Evolutionary conservation across 1,140 invertebrate genomes (phyloP), one percentile per base, ranked within the genome.

Genomic region (Lepidostoma basale): DNA sequence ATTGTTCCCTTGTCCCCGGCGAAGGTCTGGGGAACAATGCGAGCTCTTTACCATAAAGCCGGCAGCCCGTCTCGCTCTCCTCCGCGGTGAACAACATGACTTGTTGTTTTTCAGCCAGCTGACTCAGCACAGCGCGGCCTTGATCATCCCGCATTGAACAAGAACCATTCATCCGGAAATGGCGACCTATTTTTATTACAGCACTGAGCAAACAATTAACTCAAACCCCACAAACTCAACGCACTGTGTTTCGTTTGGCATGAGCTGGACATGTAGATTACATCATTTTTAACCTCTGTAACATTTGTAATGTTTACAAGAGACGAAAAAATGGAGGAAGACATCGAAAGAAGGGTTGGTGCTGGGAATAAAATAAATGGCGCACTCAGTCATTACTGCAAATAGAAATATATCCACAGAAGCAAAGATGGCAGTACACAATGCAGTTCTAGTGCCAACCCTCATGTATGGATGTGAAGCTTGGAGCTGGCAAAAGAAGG

Each of bases 121-220:
- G 39, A 40, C 39, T 40, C n/a, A 18, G 39, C 18, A 5, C 18
- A 40, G 39, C 9, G 39, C n/a, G 4, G n/a, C 14, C 14, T 54
- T 54, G 25, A 20, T 33, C 25, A 30, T 0, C 26, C 49, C 49
- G n/a, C 10, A 33, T 28, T 1, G 49, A 18, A 18, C 14, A 16
- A 28, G 49, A 26, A 8, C 49, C 26, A 54, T 33, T 54, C 49
- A 54, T 54, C 49, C 49, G 49, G 49, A 54, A 54, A 54, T 28
- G 49, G 49, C 25, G 49, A 54, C 49, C 49, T 16, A 54, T 54
- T 54, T 54, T 18, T n/a, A 54, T 26, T 52, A n/a, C 25, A 54
- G 25, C n/a, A 36, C 5, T 6, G 5, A 36, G 33, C 33, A 54
- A 54, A 54, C 49, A 30, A 30, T 54, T 30, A 26, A 28, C 49